Base-by-base conservation (phyloP, 2,113 vertebrate species). In the Rattus rattus region DNA sequence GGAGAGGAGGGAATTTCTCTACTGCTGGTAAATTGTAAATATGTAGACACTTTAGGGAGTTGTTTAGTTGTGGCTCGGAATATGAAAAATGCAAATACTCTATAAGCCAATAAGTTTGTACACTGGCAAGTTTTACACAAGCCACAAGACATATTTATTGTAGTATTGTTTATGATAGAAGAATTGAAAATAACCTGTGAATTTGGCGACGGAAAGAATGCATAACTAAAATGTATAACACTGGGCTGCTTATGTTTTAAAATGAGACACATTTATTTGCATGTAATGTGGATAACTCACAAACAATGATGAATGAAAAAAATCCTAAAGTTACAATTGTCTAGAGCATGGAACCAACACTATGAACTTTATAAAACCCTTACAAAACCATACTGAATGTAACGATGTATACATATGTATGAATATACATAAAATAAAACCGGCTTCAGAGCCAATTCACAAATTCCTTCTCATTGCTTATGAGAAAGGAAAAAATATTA, bases 331-430 rank as follows among this genome's bases (percentile, higher is more conserved):
- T 65, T 83, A 33, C 47, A 93, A 67, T 95, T 30, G 49, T 49
- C 22, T 89, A 47, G 36, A 79, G n/a, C 79, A 76, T 93, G 24
- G 43, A 84, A 80, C 49, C 26, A 79, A 54, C 65, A n/a, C n/a
- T 49, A 76, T 72, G 85, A 56, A 92, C 67, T 93, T 81, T 93
- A 65, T 87, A 73, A 88, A 96, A 93, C 24, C 86, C 61, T 75
- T 85, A 88, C 8, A 88, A 92, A 89, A 90, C 12, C 59, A 73
- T 43, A 13, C 80, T 88, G 13, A 47, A 69, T 94, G 49, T 91
- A 16, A 28, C 11, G 56, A 72, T 70, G 33, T 9, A 24, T 76
- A 24, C 52, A 88, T 81, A 77, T 65, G 7, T 24, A 47, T 91
- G 93, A 84, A 47, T 89, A 36, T 73, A 30, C 88, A 59, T 83